A percentile compares a stretch with the other conserved stretches of the same genome.
These are phyloP conservation scores for Sussaba pulchella DNA, from an alignment of 2,888 invertebrate genomes.

Conservation along the genomic window DNA sequence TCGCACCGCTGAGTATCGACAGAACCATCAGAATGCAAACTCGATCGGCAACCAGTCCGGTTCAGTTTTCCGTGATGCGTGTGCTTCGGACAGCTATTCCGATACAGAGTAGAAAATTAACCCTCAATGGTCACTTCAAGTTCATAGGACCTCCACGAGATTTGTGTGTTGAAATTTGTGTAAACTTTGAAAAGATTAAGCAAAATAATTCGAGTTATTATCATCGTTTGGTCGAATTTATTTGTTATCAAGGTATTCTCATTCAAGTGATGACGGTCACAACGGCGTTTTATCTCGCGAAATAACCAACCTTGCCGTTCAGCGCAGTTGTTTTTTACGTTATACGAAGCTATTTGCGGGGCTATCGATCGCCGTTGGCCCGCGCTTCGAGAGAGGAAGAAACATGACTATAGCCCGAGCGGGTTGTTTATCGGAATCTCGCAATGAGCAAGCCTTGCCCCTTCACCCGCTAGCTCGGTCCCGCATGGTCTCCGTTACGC, in stretches of 20 bases:
- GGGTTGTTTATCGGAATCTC: constrained; percentile 63
- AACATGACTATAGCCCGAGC: constrained; percentile 45
- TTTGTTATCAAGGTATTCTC: too few relatives aligned
- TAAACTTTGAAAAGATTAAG: too few relatives aligned
- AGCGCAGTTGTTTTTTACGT: constrained; percentile 32
- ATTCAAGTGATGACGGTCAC: too few relatives aligned
- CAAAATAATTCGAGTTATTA: too few relatives aligned
- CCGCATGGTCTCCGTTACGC: constrained; percentile 12
- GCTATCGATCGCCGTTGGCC: constrained; percentile 48
- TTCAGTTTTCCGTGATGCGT: background rate
- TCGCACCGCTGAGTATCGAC: constrained; percentile 36
- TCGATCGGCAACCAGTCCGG: background rate
- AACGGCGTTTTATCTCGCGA: background rate
- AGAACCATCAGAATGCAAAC: constrained; percentile 25
- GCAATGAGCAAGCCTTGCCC: constrained; percentile 41
- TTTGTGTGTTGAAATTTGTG: too few relatives aligned
- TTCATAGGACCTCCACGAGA: too few relatives aligned
- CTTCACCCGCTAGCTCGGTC: too few relatives aligned
- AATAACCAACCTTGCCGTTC: constrained; percentile 30
- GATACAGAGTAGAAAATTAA: background rate
- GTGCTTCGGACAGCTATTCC: background rate
- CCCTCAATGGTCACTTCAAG: too few relatives aligned
- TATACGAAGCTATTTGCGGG: background rate
- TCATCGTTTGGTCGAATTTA: too few relatives aligned
- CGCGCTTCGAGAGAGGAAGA: constrained; percentile 55